Evolutionary conservation across 2,113 vertebrate genomes (phyloP).

Genomic region (Lepus americanus): DNA sequence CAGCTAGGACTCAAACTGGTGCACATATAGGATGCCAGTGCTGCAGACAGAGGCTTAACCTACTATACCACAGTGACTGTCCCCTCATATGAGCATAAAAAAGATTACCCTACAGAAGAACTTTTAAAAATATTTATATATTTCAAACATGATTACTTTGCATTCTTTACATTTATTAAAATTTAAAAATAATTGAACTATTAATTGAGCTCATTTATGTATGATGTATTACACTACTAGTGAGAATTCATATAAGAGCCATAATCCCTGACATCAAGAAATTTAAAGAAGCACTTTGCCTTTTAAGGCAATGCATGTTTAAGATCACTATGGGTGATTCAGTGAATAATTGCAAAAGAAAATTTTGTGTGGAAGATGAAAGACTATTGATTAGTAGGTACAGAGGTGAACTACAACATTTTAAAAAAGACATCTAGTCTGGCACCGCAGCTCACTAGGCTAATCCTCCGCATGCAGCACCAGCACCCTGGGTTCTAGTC

Average conservation of each 20-base stretch:
- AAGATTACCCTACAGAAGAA: background rate
- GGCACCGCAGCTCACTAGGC: too few species aligned
- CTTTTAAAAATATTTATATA: constrained; percentile 17
- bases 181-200: background rate
- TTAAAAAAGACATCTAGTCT: too few species aligned
- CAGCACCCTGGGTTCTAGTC: too few species aligned
- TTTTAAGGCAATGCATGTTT: background rate
- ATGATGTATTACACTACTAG: background rate
- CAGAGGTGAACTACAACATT: background rate
- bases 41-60: too few species aligned
- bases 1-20: too few species aligned
- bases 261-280: background rate
- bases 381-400: background rate
- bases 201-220: background rate
- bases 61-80: too few species aligned
- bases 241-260: background rate
- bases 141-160: constrained; percentile 18
- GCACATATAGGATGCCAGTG: too few species aligned
- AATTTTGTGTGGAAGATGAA: background rate
- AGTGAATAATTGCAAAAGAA: background rate
- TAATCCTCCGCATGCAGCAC: too few species aligned
- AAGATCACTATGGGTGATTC: background rate
- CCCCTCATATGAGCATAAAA: background rate
- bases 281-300: background rate
- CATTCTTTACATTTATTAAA: background rate